phyloP scores from a whole-genome alignment of 2,888 invertebrate species.

The Dugesia japonica region DNA sequence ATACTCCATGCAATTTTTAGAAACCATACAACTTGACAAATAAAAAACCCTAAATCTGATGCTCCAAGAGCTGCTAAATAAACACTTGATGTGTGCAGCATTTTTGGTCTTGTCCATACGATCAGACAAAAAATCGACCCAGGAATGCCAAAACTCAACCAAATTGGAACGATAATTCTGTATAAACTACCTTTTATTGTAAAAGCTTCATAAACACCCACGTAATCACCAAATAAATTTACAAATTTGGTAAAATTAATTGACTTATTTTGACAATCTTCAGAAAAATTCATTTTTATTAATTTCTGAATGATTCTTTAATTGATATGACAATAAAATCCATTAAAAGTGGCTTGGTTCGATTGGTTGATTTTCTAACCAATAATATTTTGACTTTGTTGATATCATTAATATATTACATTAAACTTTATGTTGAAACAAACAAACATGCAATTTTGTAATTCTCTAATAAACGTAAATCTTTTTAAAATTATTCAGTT shows the following conservation, averaged over 20 bases:
- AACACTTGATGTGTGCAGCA: conserved; percentile 46
- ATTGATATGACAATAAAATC: too few species aligned
- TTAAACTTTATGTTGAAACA: too few species aligned
- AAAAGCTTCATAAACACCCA: conserved; percentile 8
- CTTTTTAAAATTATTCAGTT: too few species aligned
- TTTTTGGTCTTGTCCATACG: conserved; percentile 45
- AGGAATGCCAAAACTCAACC: conserved; percentile 45
- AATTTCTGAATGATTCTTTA: not conserved
- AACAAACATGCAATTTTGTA: too few species aligned
- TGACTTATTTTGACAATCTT: not conserved
- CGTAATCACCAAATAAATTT: not conserved
- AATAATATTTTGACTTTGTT: not conserved
- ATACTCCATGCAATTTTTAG: conserved; percentile 41
- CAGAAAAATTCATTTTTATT: not conserved
- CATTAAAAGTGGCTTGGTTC: not conserved
- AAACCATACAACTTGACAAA: conserved; percentile 40
- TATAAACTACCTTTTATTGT: conserved; percentile 12
- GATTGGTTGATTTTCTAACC: not conserved
- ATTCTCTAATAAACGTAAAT: too few species aligned
- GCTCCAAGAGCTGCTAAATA: conserved; percentile 46
- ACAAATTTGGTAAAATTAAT: conserved; percentile 17
- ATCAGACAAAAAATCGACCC: conserved; percentile 45
- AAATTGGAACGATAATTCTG: conserved; percentile 39
- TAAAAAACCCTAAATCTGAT: conserved; percentile 43
- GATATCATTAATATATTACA: too few species aligned